Base-by-base conservation (phyloP, 2,113 vertebrate genomes). In the Sander vitreus region DNA sequence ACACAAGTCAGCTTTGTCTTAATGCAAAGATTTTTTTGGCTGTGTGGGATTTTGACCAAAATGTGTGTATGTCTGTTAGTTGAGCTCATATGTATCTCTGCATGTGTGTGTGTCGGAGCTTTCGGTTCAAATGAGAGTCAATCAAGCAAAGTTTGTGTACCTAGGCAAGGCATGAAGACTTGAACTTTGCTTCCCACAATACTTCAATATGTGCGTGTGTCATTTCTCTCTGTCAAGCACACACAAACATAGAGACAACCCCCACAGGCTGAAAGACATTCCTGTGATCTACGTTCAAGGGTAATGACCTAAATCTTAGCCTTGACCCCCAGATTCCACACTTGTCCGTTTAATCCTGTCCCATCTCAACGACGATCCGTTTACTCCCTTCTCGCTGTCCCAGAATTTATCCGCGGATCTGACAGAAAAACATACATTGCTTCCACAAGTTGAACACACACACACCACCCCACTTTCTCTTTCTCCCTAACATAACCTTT, bases 371-470 rank as follows among this genome's bases (percentile, higher is more conserved):
- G 70, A 68, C 84, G 83, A 83, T 65, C 66, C 83, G 63, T 74
- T 88, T 85, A 87, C 87, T 85, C 87, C 83, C 85, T 80, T 33
- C 85, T 89, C 81, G 78, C 91, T 92, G 43, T 93, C 89, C 53
- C 73, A 43, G 71, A 50, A 80, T 87, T 90, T 84, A 94, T 89
- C 81, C 82, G 65, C 6, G 1, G 80, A 91, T 93, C 91, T 88
- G 88, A 89, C 89, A 81, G 81, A 89, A 91, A 95, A 95, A 94
- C 80, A 94, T 93, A 94, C 91, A 92, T 58, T 48, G 71, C 80
- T 89, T 48, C 82, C 85, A 92, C 64, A 84, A 82, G 73, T 85
- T 66, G 71, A 84, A 64, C 76, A 51, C 58, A 69, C 66, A 55
- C 64, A 73, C 53, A 25, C 30, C 27, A 50, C 21, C 15, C 43